Base-by-base conservation (phyloP, 2,888 invertebrate genomes). In the Chymomyza fuscimana region DNA sequence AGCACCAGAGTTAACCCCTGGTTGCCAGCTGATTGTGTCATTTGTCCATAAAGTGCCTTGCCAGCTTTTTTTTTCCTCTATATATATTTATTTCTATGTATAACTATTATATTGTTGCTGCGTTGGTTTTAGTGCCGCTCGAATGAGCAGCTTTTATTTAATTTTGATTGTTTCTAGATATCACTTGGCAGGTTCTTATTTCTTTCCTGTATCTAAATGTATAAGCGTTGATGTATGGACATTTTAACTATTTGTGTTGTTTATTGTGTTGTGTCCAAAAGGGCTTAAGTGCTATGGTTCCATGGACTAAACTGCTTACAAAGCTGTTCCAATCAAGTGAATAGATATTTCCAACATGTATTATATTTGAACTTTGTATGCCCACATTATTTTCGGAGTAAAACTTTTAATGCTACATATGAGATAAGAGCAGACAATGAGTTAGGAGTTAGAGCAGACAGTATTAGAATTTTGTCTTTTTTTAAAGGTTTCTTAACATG, bases 101-200 rank as follows among this genome's bases (percentile, higher is more conserved):
- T 25, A 25, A 25, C 2, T 25, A 25, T 25, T 25, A 22, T 25
- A 25, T 25, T 25, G 25, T 70, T 36, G 59, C 9, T 32, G 32
- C 58, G 64, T 61, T 74, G 67, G 54, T 60, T 59, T 50, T 36
- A 52, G 54, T 62, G 25, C 58, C 62, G 58, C 58, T 25, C 15
- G 58, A 25, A 29, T 29, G 58, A 22, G 7, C 58, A 52, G 63
- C 61, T 81, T 79, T 79, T 77, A 74, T 80, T 77, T 67, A 65
- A 69, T 70, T 79, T 79, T 72, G 72, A 80, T 82, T 80, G 82
- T 64, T 77, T 85, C 74, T 61, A 70, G 63, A 79, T 74, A 87
- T 75, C 69, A 52, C 60, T 61, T 62, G 66, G 29, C 58, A 25
- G 36, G 54, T 58, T 73, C 19, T 63, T 63, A 19, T 58, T 54